Conservation (phyloP, 2,888 invertebrate species). For the Odontothrips loti region DNA sequence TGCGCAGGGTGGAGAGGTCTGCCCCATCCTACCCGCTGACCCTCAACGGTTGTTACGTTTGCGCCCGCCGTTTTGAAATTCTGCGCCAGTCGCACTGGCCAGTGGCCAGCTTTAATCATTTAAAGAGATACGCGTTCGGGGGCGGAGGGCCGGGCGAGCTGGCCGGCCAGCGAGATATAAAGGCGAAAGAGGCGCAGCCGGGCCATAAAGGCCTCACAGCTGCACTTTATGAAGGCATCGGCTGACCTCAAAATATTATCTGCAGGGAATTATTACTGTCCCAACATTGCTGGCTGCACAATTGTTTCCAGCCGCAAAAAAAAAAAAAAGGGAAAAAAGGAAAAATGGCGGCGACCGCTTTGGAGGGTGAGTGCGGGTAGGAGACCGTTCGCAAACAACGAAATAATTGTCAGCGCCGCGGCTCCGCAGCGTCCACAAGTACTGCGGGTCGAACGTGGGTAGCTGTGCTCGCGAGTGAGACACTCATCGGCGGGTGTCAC, state of each 20-base stretch:
- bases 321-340: background rate
- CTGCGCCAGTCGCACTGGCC: constrained; percentile 1
- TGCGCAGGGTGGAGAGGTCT: too few species aligned
- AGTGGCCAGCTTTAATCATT: constrained; percentile 21
- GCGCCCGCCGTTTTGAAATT: background rate
- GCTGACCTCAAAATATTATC: constrained; percentile 19
- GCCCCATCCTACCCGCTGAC: background rate
- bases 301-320: background rate
- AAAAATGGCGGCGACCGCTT: background rate
- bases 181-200: background rate
- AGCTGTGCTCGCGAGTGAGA: too few species aligned
- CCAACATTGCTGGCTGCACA: background rate
- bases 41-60: background rate
- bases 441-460: too few species aligned
- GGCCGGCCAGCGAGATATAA: background rate
- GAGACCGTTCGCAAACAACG: too few species aligned
- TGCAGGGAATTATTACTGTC: background rate
- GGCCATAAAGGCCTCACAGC: constrained; percentile 9
- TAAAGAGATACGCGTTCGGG: background rate
- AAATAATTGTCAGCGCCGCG: too few species aligned
- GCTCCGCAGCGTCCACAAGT: too few species aligned
- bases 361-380: background rate
- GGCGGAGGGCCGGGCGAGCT: background rate
- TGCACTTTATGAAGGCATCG: constrained; percentile 24
- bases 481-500: too few species aligned